Conservation (phyloP, 2,888 invertebrate species). For the Orchestes rusci region DNA sequence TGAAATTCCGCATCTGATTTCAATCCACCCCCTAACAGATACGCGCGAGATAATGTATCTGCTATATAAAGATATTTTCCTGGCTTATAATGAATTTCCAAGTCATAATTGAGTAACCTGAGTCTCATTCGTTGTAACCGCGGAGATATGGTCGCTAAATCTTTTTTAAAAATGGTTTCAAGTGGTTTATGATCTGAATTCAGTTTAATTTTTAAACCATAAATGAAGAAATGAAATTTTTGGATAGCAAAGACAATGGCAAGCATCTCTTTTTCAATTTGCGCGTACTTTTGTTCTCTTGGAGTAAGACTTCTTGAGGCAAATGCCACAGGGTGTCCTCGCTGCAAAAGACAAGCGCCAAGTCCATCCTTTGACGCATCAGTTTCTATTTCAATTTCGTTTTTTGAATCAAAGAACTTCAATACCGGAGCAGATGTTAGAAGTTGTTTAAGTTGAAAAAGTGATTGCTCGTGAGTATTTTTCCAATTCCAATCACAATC, state of each 20-base stretch:
- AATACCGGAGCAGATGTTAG: constrained; percentile 28
- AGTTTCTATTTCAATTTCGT: constrained; percentile 32
- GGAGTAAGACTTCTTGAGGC: constrained; percentile 32
- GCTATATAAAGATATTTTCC: constrained; percentile 30
- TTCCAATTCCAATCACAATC: constrained; percentile 24
- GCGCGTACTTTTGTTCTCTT: constrained; percentile 35
- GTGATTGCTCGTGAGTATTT: constrained; percentile 15
- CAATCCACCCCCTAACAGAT: constrained; percentile 12
- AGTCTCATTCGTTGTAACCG: constrained; percentile 33
- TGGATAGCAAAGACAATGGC: constrained; percentile 30
- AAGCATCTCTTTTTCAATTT: constrained; percentile 40
- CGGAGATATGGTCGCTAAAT: constrained; percentile 24
- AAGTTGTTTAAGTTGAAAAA: constrained; percentile 25
- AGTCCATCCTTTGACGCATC: constrained; percentile 30
- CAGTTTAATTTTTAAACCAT: not conserved
- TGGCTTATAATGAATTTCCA: constrained; percentile 28
- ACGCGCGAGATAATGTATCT: constrained; percentile 26
- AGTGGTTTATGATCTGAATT: constrained; percentile 34
- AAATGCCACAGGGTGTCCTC: constrained; percentile 33
- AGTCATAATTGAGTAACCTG: constrained; percentile 29
- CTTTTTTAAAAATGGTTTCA: constrained; percentile 31
- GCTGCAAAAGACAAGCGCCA: constrained; percentile 35
- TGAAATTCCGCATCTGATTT: constrained; percentile 17
- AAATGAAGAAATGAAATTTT: constrained; percentile 31
- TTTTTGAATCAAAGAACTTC: constrained; percentile 27